Base-by-base conservation (phyloP, 2,113 vertebrate genomes). In the Cavia porcellus region DNA sequence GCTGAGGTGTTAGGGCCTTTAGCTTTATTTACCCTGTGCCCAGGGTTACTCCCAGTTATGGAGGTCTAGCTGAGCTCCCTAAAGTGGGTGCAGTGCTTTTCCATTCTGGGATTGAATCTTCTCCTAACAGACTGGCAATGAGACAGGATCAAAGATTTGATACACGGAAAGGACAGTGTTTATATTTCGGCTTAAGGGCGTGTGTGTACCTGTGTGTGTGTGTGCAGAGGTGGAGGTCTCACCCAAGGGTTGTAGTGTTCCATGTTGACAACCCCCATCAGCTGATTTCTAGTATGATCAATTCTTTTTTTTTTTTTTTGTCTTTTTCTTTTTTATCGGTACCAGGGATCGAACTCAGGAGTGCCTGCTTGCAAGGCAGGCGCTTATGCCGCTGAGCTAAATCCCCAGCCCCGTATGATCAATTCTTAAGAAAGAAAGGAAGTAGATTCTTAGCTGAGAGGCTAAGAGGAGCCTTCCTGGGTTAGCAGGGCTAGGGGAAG, bases 161-260 rank as follows among this genome's bases (percentile, higher is more conserved):
- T 38, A 95, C 28, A 95, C 32, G 47, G 75, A 94, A 95, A 32
- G 55, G 72, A 79, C 93, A 62, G 92, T 68, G 83, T 70, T 95
- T 91, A 86, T 25, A 24, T 4, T 66, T 91, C 59, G 52, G 57
- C 30, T 20, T 50, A 42, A n/a, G 5, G 61, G 3, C 88, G 35
- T 92, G 25, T 92, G 59, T 57, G n/a, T 68, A 17, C 7, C 2
- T 84, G 50, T 82, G 45, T 59, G 14, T 30, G 22, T 90, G 62
- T 96, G 30, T 77, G 7, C 59, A 55, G 25, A 82, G n/a, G 55
- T 66, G 32, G 28, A 80, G 55, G 61, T 35, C 45, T 85, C 95
- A 79, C 72, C 45, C 22, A 82, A 89, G 25, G 32, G 30, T 94
- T 70, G 45, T 77, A 74, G 72, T 81, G n/a, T 38, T 93, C 89